Evolutionary conservation across 2,888 invertebrate genomes (phyloP), one percentile per base, ranked within the genome.

Genomic region (Callimorpha dominula): DNA sequence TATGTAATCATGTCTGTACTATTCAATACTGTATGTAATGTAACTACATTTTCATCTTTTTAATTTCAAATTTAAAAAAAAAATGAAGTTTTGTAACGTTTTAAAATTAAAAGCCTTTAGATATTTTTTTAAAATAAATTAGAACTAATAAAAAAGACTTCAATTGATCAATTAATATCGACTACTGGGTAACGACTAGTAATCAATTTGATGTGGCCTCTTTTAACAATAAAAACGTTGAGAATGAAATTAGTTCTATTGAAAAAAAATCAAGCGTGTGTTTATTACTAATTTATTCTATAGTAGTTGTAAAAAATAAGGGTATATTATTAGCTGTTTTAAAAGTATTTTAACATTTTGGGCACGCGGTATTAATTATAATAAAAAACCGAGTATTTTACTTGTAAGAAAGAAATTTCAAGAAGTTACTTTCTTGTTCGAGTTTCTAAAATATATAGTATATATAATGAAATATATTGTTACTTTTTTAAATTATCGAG

Each of bases 81-180:
- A 46, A 46, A 46, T 46, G 43, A 0, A 4, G 9, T 46, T 46
- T 46, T 8, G 6, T 8, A 46, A 46, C 6, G 43, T 46, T 4
- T 40, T 1, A 54, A 54, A 31, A 31, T 31, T 31, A 31, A 2
- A 31, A 31, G 9, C 6, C 7, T 42, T 64, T n/a, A n/a, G n/a
- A n/a, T n/a, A 3, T 46, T 64, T 6, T 46, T 40, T 40, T 12
- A n/a, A 43, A n/a, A 57, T 17, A 49, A 60, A 65, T 40, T 43
- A 64, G 14, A 5, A n/a, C 15, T 42, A 46, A 42, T 42, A 50
- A 52, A 31, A 68, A 65, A 68, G 31, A 64, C 52, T 46, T 63
- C 40, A 65, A 72, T 68, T 73, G 49, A 42, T 65, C 20, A 62
- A 69, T 69, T 73, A 60, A 57, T 60, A 52, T 43, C 46, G 60